Evolutionary conservation across 1,140 invertebrate genomes (phyloP).

Genomic region (Solenopsis fugax): DNA sequence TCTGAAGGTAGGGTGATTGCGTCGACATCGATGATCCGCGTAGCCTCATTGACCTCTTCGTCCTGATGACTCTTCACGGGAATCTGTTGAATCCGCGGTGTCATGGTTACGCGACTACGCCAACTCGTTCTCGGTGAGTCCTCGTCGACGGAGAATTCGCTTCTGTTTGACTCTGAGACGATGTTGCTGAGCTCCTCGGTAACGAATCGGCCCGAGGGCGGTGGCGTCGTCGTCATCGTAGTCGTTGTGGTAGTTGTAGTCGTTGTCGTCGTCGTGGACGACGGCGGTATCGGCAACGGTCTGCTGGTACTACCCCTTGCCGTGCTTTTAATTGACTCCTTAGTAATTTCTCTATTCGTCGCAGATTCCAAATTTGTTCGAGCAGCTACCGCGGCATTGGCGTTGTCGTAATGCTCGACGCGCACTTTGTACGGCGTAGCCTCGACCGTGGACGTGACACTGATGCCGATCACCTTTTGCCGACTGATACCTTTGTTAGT

Average conservation of each 20-base stretch:
- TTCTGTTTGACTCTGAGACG: slow-evolving; percentile 87
- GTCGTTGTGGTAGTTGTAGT: slow-evolving; percentile 63
- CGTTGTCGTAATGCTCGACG: slow-evolving; percentile 82
- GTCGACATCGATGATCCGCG: slow-evolving; percentile 22
- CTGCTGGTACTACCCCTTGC: slow-evolving; percentile 14
- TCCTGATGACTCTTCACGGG: neutral
- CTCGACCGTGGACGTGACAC: slow-evolving; percentile 84
- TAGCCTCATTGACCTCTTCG: neutral
- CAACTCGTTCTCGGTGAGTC: slow-evolving; percentile 85
- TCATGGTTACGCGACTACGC: slow-evolving; percentile 77
- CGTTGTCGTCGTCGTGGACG: slow-evolving; percentile 35
- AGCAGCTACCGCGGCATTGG: slow-evolving; percentile 37
- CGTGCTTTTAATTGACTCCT: slow-evolving; percentile 34
- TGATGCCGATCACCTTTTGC: slow-evolving; percentile 85
- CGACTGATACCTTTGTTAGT: slow-evolving; percentile 61
- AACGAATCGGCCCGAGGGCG: slow-evolving; percentile 78
- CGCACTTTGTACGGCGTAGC: slow-evolving; percentile 85
- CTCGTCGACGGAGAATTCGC: slow-evolving; percentile 88
- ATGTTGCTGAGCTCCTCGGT: slow-evolving; percentile 86
- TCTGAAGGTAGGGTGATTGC: slow-evolving; percentile 66
- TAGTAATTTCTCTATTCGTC: neutral
- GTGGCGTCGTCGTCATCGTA: slow-evolving; percentile 59
- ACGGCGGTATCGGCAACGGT: neutral
- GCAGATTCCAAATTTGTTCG: slow-evolving; percentile 43
- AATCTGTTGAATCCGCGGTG: slow-evolving; percentile 62